A percentile compares a stretch with the other conserved stretches of the same genome.
Evolutionary conservation across 2,797 vertebrate genomes (phyloP).

Genomic region (Urocyon cinereoargenteus): DNA sequence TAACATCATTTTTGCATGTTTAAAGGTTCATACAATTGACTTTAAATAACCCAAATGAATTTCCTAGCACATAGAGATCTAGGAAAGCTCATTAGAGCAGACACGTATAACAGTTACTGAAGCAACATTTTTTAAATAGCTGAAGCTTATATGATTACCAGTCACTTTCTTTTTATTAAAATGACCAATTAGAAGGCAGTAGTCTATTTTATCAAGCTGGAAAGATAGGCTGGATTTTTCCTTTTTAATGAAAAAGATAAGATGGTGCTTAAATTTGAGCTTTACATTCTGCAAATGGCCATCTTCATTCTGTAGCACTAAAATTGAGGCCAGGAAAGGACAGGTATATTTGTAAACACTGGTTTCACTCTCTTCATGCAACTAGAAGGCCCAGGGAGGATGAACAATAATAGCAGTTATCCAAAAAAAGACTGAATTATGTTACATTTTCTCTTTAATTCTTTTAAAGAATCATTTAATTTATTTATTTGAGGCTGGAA

Average conservation of each 20-base stretch:
- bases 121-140: slow-evolving; percentile 79
- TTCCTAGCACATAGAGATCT: neutral
- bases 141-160: slow-evolving; percentile 76
- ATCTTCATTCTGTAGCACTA: slow-evolving; percentile 9
- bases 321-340: neutral
- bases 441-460: neutral
- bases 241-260: slow-evolving; percentile 69
- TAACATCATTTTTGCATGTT: slow-evolving; percentile 55
- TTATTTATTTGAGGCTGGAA: no score
- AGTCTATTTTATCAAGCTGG: slow-evolving; percentile 66
- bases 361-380: neutral
- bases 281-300: slow-evolving; percentile 54
- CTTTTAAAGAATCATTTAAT: neutral
- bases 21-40: slow-evolving; percentile 64
- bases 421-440: neutral
- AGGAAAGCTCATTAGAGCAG: slow-evolving; percentile 67
- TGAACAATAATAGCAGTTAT: neutral
- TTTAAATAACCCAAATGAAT: slow-evolving; percentile 73
- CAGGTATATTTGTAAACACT: neutral
- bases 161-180: slow-evolving; percentile 75
- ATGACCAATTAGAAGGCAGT: slow-evolving; percentile 77
- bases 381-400: neutral
- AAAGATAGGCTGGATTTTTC: slow-evolving; percentile 70
- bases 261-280: slow-evolving; percentile 59
- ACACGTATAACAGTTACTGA: slow-evolving; percentile 58